These are phyloP conservation scores for Ambastaia sidthimunki DNA, from an alignment of 2,797 vertebrate genomes.

Conservation along the genomic window DNA sequence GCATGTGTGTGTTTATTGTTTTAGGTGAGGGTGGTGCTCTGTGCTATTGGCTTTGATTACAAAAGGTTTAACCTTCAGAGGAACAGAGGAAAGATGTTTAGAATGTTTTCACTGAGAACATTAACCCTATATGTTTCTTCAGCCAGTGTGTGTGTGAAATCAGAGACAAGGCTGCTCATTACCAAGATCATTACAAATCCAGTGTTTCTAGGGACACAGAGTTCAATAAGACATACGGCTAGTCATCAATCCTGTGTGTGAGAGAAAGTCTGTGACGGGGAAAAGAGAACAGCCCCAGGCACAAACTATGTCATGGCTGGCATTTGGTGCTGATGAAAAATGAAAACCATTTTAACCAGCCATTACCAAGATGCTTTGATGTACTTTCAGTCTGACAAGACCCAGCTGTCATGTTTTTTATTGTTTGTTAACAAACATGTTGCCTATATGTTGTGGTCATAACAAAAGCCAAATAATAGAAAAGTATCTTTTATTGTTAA, in stretches of 20 bases:
- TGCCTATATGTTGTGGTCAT: neutral
- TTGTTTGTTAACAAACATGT: constrained; percentile 40
- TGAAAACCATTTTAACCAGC: constrained; percentile 35
- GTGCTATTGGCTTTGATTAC: constrained; percentile 57
- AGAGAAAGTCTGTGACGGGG: constrained; percentile 42
- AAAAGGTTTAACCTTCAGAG: constrained; percentile 52
- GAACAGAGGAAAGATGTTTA: constrained; percentile 60
- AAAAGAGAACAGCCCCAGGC: constrained; percentile 40
- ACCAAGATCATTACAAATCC: constrained; percentile 26
- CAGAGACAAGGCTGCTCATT: constrained; percentile 39
- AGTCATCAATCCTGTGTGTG: constrained; percentile 40
- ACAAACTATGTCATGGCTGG: constrained; percentile 40
- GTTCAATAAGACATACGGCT: constrained; percentile 42
- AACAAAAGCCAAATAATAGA: neutral
- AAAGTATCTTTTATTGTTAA: neutral
- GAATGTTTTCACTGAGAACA: constrained; percentile 52
- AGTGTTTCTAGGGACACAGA: constrained; percentile 39
- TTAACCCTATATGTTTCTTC: constrained; percentile 44
- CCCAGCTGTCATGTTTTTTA: constrained; percentile 23
- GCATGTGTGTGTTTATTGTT: constrained; percentile 59
- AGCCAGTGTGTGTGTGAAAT: constrained; percentile 37
- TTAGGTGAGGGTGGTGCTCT: constrained; percentile 58
- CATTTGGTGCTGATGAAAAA: constrained; percentile 47
- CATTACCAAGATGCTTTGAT: constrained; percentile 50
- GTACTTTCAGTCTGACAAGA: constrained; percentile 34